Evolutionary conservation across 2,113 vertebrate genomes (phyloP).

Genomic region (Sebastes fasciatus): DNA sequence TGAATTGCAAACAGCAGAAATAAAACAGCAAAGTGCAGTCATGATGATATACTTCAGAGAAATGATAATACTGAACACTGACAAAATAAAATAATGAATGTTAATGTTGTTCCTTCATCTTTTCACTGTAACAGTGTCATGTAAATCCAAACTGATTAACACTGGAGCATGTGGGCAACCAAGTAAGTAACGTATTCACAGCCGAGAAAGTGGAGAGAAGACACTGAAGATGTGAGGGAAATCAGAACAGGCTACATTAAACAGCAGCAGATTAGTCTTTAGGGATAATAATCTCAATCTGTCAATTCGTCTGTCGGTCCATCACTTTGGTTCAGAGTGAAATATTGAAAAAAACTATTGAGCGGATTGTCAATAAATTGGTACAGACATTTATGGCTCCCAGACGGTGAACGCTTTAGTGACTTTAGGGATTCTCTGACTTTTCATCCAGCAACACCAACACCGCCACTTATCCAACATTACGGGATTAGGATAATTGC

Average conservation of each 20-base stretch:
- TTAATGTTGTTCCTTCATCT: background rate
- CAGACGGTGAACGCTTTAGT: no score
- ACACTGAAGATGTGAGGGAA: background rate
- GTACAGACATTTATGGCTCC: no score
- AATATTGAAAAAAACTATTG: no score
- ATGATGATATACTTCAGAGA: slow-evolving; percentile 7
- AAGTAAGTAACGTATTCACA: background rate
- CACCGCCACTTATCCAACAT: no score
- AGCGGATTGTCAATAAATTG: no score
- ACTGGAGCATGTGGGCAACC: background rate
- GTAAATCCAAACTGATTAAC: background rate
- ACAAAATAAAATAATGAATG: background rate
- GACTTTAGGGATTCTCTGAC: no score
- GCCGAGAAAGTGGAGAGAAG: background rate
- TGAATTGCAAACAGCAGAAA: slow-evolving; percentile 15
- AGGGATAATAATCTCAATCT: background rate
- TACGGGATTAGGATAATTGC: no score
- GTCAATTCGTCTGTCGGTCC: background rate
- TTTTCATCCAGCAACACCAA: no score
- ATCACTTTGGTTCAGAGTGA: background rate
- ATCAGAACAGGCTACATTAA: background rate
- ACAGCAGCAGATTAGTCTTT: background rate
- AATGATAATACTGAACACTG: slow-evolving; percentile 43
- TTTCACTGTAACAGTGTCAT: background rate
- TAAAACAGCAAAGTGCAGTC: slow-evolving; percentile 45